Evolutionary conservation across 92 coral and sea anemone species (phyloP).

Genomic region (Chrysogorgia sp.): DNA sequence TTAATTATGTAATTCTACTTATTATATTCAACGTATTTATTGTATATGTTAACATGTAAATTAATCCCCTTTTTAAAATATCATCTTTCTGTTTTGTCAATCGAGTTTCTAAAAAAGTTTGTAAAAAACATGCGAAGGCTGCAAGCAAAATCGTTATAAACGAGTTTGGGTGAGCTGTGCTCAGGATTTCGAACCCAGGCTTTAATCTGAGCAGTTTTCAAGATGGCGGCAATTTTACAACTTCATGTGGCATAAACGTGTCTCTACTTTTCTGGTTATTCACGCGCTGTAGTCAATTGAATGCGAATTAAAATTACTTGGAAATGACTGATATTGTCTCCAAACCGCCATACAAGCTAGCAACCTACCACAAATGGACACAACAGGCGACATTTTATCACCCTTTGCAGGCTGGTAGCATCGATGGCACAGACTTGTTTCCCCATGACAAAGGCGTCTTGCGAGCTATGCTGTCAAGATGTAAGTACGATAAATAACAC

Average conservation of each 20-base stretch:
- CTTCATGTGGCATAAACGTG: neutral
- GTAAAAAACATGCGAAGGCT: too few relatives aligned
- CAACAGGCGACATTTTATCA: slow-evolving; percentile 89
- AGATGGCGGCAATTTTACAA: neutral
- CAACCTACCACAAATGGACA: slow-evolving; percentile 85
- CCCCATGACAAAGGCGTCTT: slow-evolving; percentile 89
- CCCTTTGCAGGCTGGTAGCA: slow-evolving; percentile 97
- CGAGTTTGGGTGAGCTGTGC: neutral
- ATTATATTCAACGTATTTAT: too few relatives aligned
- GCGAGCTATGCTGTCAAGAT: slow-evolving; percentile 78
- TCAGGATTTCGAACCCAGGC: neutral
- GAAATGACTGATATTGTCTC: neutral
- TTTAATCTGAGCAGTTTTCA: neutral
- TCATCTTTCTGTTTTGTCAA: neutral
- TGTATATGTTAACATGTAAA: too few relatives aligned
- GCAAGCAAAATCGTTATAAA: too few relatives aligned
- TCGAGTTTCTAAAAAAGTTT: too few relatives aligned
- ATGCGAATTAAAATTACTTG: neutral
- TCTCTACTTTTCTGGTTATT: neutral
- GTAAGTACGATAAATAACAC: slow-evolving; percentile 65
- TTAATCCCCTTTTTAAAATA: too few relatives aligned
- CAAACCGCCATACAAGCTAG: slow-evolving; percentile 61
- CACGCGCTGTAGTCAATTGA: neutral
- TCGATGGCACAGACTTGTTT: slow-evolving; percentile 87
- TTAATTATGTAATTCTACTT: too few relatives aligned